Percentiles rank a stretch among this genome's conserved stretches.
These are phyloP conservation scores for Harpalus rufipes DNA, from an alignment of 2,888 invertebrate species.

Conservation along the genomic window DNA sequence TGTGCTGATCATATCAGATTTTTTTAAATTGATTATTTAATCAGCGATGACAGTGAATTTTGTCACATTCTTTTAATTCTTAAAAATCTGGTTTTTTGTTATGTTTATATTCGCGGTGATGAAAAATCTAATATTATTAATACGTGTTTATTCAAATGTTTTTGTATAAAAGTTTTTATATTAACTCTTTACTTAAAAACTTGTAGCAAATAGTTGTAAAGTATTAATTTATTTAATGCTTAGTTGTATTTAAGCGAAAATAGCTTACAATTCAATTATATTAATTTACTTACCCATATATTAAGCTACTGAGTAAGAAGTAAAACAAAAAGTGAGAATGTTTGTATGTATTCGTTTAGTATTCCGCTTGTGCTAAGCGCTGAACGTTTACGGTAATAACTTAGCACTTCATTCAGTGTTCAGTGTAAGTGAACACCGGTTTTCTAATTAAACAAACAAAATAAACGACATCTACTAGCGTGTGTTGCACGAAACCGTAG, in stretches of 20 bases:
- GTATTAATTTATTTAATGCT: slow-evolving; percentile 8
- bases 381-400: slow-evolving; percentile 51
- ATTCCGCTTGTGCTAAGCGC: slow-evolving; percentile 21
- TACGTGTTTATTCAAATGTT: too few relatives aligned
- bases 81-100: too few relatives aligned
- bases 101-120: too few relatives aligned
- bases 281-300: slow-evolving; percentile 43
- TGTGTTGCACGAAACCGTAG: slow-evolving; percentile 20
- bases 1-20: too few relatives aligned
- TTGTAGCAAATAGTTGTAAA: neutral
- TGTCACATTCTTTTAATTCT: too few relatives aligned
- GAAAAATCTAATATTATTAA: too few relatives aligned
- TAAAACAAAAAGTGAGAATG: slow-evolving; percentile 35
- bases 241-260: slow-evolving; percentile 9
- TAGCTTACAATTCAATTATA: slow-evolving; percentile 43
- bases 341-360: slow-evolving; percentile 28
- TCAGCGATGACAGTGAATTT: too few relatives aligned
- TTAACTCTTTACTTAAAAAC: too few relatives aligned
- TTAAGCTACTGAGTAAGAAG: slow-evolving; percentile 39
- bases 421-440: slow-evolving; percentile 55
- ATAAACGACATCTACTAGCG: slow-evolving; percentile 47
- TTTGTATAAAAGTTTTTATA: too few relatives aligned
- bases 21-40: too few relatives aligned
- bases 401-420: slow-evolving; percentile 52
- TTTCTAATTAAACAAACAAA: slow-evolving; percentile 56